These are phyloP conservation scores for Cichladusa arquata DNA, from an alignment of 2,113 vertebrate genomes.

Conservation along the genomic window DNA sequence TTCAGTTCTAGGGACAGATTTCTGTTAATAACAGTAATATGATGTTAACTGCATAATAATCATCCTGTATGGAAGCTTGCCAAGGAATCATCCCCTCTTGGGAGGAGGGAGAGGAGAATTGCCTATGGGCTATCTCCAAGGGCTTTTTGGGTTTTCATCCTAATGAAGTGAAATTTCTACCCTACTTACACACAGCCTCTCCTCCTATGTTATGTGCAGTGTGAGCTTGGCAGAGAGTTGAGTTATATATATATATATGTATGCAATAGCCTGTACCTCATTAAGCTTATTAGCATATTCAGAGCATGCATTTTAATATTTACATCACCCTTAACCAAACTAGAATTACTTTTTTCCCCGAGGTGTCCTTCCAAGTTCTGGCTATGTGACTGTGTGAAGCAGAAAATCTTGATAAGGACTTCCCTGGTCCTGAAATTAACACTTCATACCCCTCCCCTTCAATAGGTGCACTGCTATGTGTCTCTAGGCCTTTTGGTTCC, in stretches of 20 bases:
- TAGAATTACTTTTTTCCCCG: background rate
- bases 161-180: background rate
- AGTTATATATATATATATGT: no score
- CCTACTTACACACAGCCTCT: background rate
- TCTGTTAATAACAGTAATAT: background rate
- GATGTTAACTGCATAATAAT: background rate
- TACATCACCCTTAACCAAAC: background rate
- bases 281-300: background rate
- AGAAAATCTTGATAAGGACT: background rate
- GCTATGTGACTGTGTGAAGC: background rate
- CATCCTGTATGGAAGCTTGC: background rate
- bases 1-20: background rate
- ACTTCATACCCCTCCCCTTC: accelerated
- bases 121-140: background rate
- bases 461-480: background rate
- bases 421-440: background rate
- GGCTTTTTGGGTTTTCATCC: background rate
- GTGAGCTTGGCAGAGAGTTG: background rate
- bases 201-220: accelerated
- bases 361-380: background rate
- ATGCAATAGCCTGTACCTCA: background rate
- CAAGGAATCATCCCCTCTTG: background rate
- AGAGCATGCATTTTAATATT: background rate
- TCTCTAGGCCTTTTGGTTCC: background rate
- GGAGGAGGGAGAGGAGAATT: background rate